A percentile compares a stretch with the other conserved stretches of the same genome.
phyloP scores from a whole-genome alignment of 1,140 invertebrate species.

The Neomicropteryx cornuta region DNA sequence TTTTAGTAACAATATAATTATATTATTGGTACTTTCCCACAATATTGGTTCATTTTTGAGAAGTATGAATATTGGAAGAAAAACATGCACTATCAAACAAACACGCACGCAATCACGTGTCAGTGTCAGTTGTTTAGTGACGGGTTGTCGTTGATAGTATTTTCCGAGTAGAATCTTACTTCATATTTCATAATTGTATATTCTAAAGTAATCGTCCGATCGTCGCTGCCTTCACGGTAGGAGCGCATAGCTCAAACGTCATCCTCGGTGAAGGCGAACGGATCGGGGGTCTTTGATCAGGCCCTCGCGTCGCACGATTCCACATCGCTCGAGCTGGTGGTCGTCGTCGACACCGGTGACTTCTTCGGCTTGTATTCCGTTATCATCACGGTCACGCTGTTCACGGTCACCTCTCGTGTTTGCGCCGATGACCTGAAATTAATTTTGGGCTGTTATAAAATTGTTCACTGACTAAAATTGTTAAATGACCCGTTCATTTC shows the following conservation, averaged over 20 bases:
- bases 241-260: slow-evolving; percentile 10
- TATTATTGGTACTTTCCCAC: too few relatives aligned
- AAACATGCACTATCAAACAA: too few relatives aligned
- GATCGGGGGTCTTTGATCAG: slow-evolving; percentile 7
- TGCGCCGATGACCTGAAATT: slow-evolving; percentile 80
- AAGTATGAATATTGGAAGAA: too few relatives aligned
- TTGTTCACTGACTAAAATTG: too few relatives aligned
- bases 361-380: slow-evolving; percentile 91
- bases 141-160: background rate
- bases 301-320: slow-evolving; percentile 34
- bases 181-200: too few relatives aligned
- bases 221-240: background rate
- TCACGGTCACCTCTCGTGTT: slow-evolving; percentile 89
- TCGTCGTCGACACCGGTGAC: slow-evolving; percentile 20
- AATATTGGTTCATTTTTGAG: too few relatives aligned
- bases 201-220: too few relatives aligned
- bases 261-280: too few relatives aligned
- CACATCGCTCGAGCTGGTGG: slow-evolving; percentile 33
- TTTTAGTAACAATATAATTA: too few relatives aligned
- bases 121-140: background rate
- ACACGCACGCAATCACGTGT: background rate
- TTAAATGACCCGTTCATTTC: too few relatives aligned
- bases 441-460: too few relatives aligned
- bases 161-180: too few relatives aligned
- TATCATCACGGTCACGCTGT: slow-evolving; percentile 91